Conservation (phyloP, 1,140 invertebrate genomes). For the Choristoneura fumiferana region DNA sequence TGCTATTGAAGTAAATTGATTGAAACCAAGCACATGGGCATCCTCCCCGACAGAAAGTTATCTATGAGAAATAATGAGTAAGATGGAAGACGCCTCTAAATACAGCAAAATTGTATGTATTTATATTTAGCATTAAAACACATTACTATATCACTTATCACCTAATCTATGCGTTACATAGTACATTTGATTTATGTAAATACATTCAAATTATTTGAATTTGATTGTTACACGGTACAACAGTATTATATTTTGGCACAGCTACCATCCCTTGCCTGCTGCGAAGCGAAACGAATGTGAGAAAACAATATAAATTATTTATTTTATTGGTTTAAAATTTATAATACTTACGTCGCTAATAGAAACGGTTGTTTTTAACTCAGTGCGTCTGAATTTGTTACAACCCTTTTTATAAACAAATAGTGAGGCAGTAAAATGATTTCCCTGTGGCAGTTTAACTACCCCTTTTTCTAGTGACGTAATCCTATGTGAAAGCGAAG, state of each 20-base stretch:
- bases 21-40: neutral
- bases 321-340: neutral
- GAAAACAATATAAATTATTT: constrained; percentile 11
- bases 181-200: constrained; percentile 54
- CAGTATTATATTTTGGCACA: constrained; percentile 15
- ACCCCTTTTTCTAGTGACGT: no score
- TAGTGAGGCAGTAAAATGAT: no score
- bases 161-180: constrained; percentile 64
- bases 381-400: no score
- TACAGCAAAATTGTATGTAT: constrained; percentile 74
- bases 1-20: no score
- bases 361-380: no score
- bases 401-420: no score
- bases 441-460: no score
- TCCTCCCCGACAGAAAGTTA: constrained; percentile 38
- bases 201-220: constrained; percentile 60
- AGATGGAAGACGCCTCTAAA: constrained; percentile 76
- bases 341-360: no score
- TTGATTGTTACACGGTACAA: constrained; percentile 32
- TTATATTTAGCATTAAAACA: constrained; percentile 67
- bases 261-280: neutral
- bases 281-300: neutral
- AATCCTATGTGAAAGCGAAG: no score
- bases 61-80: constrained; percentile 66
- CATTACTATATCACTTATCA: constrained; percentile 66